A percentile compares a stretch with the other conserved stretches of the same genome.
Evolutionary conservation across 1,140 invertebrate genomes (phyloP).

Genomic region (Papilio xuthus): DNA sequence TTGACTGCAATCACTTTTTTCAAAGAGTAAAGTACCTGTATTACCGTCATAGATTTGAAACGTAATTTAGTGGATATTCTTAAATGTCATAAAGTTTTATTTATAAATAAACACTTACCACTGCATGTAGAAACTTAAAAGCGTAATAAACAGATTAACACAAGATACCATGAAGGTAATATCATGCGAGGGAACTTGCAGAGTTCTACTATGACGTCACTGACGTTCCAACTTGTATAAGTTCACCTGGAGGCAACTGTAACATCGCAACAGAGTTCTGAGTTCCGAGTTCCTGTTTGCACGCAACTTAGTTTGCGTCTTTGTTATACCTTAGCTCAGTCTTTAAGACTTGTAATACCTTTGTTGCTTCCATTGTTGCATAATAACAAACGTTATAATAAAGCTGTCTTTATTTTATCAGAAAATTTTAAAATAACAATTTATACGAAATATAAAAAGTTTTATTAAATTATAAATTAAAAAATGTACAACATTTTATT

Average conservation of each 20-base stretch:
- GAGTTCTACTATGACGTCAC: background rate
- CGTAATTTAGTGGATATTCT: background rate
- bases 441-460: too few species aligned
- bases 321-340: background rate
- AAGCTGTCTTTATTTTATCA: background rate
- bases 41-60: background rate
- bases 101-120: too few species aligned
- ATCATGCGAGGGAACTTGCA: background rate
- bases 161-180: background rate
- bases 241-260: background rate
- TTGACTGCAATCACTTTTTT: conserved; percentile 8
- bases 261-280: conserved; percentile 1
- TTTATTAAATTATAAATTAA: too few species aligned
- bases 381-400: background rate
- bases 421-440: too few species aligned
- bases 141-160: background rate
- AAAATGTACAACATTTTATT: too few species aligned
- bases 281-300: conserved; percentile 1
- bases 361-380: background rate
- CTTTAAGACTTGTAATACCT: conserved; percentile 1
- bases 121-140: too few species aligned
- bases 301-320: background rate
- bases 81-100: too few species aligned
- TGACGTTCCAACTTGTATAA: background rate
- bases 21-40: background rate